Conservation (phyloP, 1,140 invertebrate genomes). For the Caerostris extrusa region DNA sequence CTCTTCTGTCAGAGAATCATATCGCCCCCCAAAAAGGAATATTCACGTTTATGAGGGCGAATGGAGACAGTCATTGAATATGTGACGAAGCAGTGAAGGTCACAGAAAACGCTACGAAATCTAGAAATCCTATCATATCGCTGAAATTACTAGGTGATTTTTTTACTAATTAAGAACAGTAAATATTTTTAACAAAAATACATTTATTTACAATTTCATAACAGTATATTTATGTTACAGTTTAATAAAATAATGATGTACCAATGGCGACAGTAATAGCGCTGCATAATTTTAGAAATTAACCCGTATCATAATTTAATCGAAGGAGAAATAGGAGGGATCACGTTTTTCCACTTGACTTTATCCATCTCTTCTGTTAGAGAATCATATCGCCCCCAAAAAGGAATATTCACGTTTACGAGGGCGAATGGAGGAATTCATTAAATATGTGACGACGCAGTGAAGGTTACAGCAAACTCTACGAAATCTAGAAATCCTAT, state of each 20-base stretch:
- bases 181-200: too few species aligned
- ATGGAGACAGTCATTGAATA: not conserved
- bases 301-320: slow-evolving; percentile 30
- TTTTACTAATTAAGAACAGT: too few species aligned
- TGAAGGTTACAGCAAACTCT: not conserved
- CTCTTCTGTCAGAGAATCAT: not conserved
- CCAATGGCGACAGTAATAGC: too few species aligned
- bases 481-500: too few species aligned
- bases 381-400: not conserved
- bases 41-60: not conserved
- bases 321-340: not conserved
- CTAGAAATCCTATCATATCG: too few species aligned
- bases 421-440: not conserved
- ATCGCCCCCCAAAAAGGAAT: not conserved
- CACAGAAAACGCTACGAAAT: not conserved
- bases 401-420: not conserved
- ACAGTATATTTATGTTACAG: too few species aligned
- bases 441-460: not conserved
- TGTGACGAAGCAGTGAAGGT: not conserved
- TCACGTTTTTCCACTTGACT: slow-evolving; percentile 39
- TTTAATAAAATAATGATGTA: too few species aligned
- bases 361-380: slow-evolving; percentile 2
- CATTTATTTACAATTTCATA: too few species aligned
- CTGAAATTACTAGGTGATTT: too few species aligned
- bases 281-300: too few species aligned